Percentiles rank a stretch among this genome's conserved stretches.
phyloP scores from a whole-genome alignment of 2,113 vertebrate genomes.

The Geococcyx californianus region DNA sequence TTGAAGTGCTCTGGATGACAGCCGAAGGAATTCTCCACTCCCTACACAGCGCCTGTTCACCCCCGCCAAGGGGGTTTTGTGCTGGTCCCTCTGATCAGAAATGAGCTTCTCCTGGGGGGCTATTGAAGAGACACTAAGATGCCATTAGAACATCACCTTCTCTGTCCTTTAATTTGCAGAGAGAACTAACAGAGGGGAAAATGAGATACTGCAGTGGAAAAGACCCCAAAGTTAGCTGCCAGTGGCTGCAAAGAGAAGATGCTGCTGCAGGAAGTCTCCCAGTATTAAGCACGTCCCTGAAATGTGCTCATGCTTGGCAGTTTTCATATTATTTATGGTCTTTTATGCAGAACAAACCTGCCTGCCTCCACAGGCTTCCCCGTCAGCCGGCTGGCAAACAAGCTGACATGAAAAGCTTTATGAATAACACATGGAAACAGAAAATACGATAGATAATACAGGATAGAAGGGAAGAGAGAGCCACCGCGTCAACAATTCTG shows the following conservation, averaged over 20 bases:
- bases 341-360: neutral
- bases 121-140: neutral
- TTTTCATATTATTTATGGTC: neutral
- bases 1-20: neutral
- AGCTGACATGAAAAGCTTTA: neutral
- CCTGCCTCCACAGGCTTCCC: neutral
- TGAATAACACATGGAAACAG: constrained; percentile 32
- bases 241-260: neutral
- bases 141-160: neutral
- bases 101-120: neutral
- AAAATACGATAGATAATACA: neutral
- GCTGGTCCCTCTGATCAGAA: neutral
- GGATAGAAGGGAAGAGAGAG: neutral
- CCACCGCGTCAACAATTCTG: neutral
- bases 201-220: neutral
- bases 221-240: neutral
- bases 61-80: neutral
- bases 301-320: neutral
- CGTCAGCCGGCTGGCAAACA: neutral
- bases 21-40: neutral
- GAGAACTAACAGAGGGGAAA: neutral
- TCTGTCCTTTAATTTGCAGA: neutral
- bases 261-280: neutral
- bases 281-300: neutral
- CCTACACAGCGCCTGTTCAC: neutral